phyloP scores from a whole-genome alignment of 2,797 vertebrate species.

The Botia kubotai region DNA sequence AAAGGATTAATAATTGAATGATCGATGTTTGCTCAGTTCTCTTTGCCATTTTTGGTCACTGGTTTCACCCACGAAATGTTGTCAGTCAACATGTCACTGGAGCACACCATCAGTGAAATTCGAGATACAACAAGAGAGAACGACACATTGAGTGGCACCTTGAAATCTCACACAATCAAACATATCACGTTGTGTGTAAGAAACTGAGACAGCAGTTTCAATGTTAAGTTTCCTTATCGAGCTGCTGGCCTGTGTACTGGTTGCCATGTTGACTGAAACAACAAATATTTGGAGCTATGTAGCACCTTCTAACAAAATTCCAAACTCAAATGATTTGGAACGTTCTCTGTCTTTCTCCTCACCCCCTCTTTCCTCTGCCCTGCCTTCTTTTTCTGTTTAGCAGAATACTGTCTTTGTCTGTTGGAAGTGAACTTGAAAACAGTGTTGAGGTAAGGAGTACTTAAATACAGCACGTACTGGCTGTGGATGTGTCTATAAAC shows the following conservation, averaged over 20 bases:
- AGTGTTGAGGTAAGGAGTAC: slow-evolving; percentile 67
- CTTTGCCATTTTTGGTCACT: slow-evolving; percentile 33
- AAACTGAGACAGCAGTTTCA: slow-evolving; percentile 31
- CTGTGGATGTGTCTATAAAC: slow-evolving; percentile 13
- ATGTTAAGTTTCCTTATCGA: slow-evolving; percentile 61
- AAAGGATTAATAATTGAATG: slow-evolving; percentile 61
- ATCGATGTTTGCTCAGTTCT: slow-evolving; percentile 61
- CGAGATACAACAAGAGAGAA: not conserved
- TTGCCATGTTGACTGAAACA: slow-evolving; percentile 85
- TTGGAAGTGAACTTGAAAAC: slow-evolving; percentile 76
- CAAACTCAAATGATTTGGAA: slow-evolving; percentile 88
- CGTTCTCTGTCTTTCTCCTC: slow-evolving; percentile 71
- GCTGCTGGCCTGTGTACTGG: slow-evolving; percentile 71
- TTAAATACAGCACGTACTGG: slow-evolving; percentile 47
- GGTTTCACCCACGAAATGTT: slow-evolving; percentile 53
- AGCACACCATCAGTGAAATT: slow-evolving; percentile 12
- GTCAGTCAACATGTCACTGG: slow-evolving; percentile 47
- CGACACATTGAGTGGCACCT: slow-evolving; percentile 8
- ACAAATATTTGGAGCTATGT: slow-evolving; percentile 93
- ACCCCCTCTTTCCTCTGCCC: slow-evolving; percentile 50
- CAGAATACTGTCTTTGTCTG: slow-evolving; percentile 79
- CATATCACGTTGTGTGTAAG: not conserved
- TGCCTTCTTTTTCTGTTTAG: slow-evolving; percentile 31
- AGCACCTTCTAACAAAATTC: slow-evolving; percentile 90
- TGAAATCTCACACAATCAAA: not conserved